Conservation (phyloP, 2,797 vertebrate genomes). For the Hybognathus amarus region DNA sequence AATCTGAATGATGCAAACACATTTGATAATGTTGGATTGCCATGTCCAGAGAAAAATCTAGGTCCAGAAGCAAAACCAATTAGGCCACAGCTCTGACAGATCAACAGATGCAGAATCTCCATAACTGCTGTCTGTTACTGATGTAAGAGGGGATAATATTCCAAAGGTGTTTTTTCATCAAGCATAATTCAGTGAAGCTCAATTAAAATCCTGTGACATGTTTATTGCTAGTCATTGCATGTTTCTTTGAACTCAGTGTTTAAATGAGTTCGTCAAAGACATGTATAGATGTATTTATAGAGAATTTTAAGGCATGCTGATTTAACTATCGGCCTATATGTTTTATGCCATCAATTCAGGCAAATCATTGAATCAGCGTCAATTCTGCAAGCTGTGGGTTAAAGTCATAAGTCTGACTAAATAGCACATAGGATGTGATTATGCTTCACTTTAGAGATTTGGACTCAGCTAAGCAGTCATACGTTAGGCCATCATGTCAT, state of each 20-base stretch:
- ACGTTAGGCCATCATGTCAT: constrained; percentile 36
- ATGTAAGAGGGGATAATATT: constrained; percentile 10
- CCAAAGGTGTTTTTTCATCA: constrained; percentile 5
- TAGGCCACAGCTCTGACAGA: constrained; percentile 4
- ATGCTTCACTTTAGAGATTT: constrained; percentile 47
- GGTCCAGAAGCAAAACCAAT: not conserved
- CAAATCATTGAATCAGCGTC: not conserved
- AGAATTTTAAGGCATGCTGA: not conserved
- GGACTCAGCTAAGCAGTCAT: not conserved
- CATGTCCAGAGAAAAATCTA: not conserved
- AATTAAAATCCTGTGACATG: constrained; percentile 37
- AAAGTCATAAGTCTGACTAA: constrained; percentile 5
- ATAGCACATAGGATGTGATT: constrained; percentile 13
- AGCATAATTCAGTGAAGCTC: constrained; percentile 37
- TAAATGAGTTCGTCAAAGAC: not conserved
- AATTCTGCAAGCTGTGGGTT: not conserved
- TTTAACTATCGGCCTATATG: not conserved
- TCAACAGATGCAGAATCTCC: constrained; percentile 12
- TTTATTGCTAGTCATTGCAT: constrained; percentile 44
- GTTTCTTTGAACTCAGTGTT: constrained; percentile 39
- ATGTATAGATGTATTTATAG: not conserved
- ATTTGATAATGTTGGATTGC: not conserved
- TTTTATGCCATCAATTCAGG: not conserved
- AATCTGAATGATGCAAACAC: not conserved
- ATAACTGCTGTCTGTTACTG: constrained; percentile 25